Evolutionary conservation across 2,113 vertebrate genomes (phyloP).

Genomic region (Sprattus sprattus): DNA sequence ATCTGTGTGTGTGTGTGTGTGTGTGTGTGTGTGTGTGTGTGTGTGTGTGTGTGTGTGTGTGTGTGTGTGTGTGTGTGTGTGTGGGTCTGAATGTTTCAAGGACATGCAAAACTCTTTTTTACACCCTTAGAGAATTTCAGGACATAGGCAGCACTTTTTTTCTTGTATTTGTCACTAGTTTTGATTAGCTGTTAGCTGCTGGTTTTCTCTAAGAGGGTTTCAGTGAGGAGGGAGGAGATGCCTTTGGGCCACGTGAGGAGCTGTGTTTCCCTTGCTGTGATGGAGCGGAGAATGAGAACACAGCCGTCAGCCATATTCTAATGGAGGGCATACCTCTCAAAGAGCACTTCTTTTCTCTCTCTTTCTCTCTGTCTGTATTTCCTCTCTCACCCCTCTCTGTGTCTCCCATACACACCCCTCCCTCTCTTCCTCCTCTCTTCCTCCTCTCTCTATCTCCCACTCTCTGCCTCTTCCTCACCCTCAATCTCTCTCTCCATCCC

Average conservation of each 20-base stretch:
- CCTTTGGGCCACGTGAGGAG: neutral
- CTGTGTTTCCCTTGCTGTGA: neutral
- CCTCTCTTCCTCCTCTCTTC: constrained; percentile 17
- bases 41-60: too few species aligned
- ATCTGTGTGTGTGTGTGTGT: neutral
- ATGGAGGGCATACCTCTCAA: neutral
- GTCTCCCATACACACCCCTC: constrained; percentile 43
- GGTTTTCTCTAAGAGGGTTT: neutral
- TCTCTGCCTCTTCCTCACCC: constrained; percentile 26
- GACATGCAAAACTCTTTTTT: neutral
- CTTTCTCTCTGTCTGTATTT: constrained; percentile 41
- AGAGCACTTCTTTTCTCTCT: neutral
- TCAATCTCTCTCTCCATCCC: constrained; percentile 32
- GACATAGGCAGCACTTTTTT: neutral
- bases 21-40: too few species aligned
- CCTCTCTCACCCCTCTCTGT: constrained; percentile 27
- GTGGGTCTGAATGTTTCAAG: neutral
- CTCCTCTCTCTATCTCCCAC: constrained; percentile 34
- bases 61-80: too few species aligned
- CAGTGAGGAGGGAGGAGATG: neutral
- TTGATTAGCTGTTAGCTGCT: neutral
- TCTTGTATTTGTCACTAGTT: neutral
- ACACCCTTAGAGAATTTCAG: neutral
- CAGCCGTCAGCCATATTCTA: neutral
- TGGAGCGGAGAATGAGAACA: neutral